Evolutionary conservation across 2,888 invertebrate species (phyloP).

Genomic region (Morpho helenor): DNA sequence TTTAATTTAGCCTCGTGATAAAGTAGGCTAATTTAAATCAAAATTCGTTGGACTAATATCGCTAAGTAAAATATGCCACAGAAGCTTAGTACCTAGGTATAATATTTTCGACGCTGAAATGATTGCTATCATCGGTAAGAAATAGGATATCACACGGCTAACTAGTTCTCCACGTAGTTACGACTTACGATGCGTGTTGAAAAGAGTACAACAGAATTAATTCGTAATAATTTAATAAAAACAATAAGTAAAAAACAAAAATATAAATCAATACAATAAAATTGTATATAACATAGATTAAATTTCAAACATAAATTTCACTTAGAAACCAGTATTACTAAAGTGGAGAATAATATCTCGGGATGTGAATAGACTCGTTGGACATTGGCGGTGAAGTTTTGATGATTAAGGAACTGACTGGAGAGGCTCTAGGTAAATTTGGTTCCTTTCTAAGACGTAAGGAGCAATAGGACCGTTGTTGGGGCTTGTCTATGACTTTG

Average conservation of each 20-base stretch:
- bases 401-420: conserved; percentile 41
- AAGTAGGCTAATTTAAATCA: no score
- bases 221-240: neutral
- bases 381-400: conserved; percentile 40
- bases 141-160: no score
- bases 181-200: no score
- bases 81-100: no score
- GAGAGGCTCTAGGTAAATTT: conserved; percentile 41
- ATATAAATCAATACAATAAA: neutral
- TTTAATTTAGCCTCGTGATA: no score
- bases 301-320: conserved; percentile 10
- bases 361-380: conserved; percentile 24
- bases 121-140: no score
- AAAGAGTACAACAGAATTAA: no score
- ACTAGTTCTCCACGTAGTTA: no score
- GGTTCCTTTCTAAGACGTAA: conserved; percentile 55
- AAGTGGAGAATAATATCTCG: conserved; percentile 1
- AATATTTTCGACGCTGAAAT: no score
- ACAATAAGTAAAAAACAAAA: neutral
- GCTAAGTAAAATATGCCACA: no score
- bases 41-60: no score
- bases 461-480: conserved; percentile 36
- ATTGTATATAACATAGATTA: neutral
- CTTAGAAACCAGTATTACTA: neutral
- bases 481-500: conserved; percentile 52